Base-by-base conservation (phyloP, 2,113 vertebrate species). In the Tor tambroides region DNA sequence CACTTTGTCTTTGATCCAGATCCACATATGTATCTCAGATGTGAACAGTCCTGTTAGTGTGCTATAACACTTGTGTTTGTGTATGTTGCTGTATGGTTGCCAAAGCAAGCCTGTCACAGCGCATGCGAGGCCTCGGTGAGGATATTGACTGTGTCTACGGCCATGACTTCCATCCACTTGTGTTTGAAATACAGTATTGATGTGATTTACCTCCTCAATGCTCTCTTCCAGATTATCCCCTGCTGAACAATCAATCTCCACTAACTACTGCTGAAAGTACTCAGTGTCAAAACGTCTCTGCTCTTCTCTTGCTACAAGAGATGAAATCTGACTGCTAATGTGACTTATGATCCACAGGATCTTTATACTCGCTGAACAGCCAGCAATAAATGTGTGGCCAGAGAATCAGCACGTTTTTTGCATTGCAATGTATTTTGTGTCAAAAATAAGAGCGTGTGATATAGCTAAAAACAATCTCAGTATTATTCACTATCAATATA, bases 141-240 rank as follows among this genome's bases (percentile, higher is more conserved):
- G 61, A 46, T 77, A 77, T 65, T 72, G 77, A 86, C 82, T 6
- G 17, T 69, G 67, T 75, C n/a, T 41, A 30, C 17, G 65, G 41
- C 56, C 49, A 54, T 77, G 63, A 61, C 38, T 88, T 46, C 71
- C 71, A 87, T 74, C 61, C 75, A 74, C 80, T 87, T 54, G 63
- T 89, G 63, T 89, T 89, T 75, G 82, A 84, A 63, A 86, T 83
- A 79, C 83, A 74, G 30, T 84, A 89, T 89, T 89, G 88, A 87
- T 89, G 26, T 80, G 75, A 79, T 83, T 83, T 81, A 65, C 32
- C 59, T 85, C 84, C 61, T 35, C 46, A 32, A 21, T 38, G 35
- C 72, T 41, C 87, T 77, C 28, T 14, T 67, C 38, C 23, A 54
- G 61, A 54, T 84, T 51, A 80, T 80, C 41, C 56, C 23, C 54